phyloP scores from a whole-genome alignment of 2,797 vertebrate species.

The Caiman crocodilus region DNA sequence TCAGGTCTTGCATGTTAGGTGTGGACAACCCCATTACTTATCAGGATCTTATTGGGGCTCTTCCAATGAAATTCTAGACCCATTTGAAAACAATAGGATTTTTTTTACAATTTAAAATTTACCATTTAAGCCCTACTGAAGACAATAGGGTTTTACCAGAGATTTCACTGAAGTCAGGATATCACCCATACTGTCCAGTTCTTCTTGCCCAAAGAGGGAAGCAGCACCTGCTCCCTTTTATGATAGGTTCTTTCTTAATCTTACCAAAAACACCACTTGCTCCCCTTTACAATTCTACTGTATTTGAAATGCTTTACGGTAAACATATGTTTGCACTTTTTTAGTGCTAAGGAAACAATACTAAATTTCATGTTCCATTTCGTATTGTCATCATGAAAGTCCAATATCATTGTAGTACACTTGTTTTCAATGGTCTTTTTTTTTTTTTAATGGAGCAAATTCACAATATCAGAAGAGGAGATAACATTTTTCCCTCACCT shows the following conservation, averaged over 20 bases:
- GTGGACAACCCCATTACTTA: not conserved
- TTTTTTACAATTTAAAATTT: too few species aligned
- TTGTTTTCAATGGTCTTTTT: not conserved
- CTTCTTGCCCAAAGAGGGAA: not conserved
- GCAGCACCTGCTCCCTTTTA: not conserved
- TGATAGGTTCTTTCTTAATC: not conserved
- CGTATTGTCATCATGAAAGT: not conserved
- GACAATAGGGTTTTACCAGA: not conserved
- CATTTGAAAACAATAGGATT: too few species aligned
- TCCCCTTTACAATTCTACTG: not conserved
- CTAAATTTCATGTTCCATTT: not conserved
- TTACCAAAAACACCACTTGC: not conserved
- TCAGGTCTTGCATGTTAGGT: not conserved
- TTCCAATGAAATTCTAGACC: too few species aligned
- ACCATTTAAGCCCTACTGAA: not conserved
- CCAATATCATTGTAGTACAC: not conserved
- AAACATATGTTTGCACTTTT: too few species aligned
- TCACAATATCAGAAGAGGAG: not conserved
- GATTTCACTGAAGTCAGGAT: not conserved
- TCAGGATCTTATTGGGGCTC: not conserved
- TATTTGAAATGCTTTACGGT: not conserved
- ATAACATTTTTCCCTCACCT: not conserved
- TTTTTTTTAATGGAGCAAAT: not conserved
- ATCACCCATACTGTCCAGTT: not conserved
- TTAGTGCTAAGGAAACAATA: not conserved